Evolutionary conservation across 1,140 invertebrate species (phyloP), one percentile per base, ranked within the genome.

Genomic region (Drosophila orosa): DNA sequence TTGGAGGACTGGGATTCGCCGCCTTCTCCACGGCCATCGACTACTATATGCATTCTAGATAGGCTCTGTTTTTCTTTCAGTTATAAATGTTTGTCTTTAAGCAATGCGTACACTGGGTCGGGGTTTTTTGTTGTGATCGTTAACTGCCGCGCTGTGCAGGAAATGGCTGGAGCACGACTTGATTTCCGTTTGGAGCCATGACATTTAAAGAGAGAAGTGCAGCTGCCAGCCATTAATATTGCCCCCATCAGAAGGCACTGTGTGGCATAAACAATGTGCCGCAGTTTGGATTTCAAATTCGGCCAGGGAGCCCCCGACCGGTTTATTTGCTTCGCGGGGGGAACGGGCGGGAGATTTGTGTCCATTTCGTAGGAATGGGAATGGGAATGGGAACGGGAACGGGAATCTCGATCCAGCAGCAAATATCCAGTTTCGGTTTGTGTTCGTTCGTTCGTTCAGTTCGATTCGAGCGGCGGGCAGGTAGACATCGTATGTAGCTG

Each of bases 11-110:
- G 48, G 98, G 98, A 31, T 99, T 99, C 95, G 98, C 98, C 65
- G 96, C 96, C 54, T 99, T 99, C 92, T 99, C 98, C 39, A 98
- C 97, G 37, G 95, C 95, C 0, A 99, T 99, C 82, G 98, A 99
- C 91, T 98, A 98, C 93, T 99, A 98, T 89, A 96, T 98, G 96
- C 95, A 90, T 60, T 74, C 75, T 63, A 90, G 91, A 90, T 90
- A 92, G 66, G 37, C 39, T 37, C 47, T 39, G 15, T 39, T 42
- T 45, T 29, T 54, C 31, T 72, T 74, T 40, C 47, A 66, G 44
- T 50, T 76, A 84, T 86, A 89, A 76, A 78, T 80, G 60, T 74
- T 84, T 71, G 57, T 86, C 82, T 67, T 65, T 83, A 68, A 84
- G 73, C 61, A 52, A 45, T 42, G 47, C 31, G 29, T 33, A 17